Evolutionary conservation across 2,888 invertebrate genomes (phyloP), one percentile per base, ranked within the genome.

Genomic region (Tenthredo distinguenda): DNA sequence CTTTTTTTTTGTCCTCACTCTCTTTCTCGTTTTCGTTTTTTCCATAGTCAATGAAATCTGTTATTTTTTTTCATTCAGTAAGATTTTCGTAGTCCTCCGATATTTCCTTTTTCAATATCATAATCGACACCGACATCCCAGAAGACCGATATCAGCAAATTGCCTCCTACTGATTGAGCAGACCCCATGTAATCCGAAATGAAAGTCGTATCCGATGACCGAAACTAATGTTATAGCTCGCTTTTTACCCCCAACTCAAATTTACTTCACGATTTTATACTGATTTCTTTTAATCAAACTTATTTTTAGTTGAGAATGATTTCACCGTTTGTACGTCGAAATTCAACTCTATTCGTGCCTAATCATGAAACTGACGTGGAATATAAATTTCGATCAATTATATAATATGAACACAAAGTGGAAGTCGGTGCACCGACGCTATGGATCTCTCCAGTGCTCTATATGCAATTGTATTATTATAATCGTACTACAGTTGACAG

Each of bases 161-260:
- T 81, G 71, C 26, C 71, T 85, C 79, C 68, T 85, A 68, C 58
- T 50, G 85, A 71, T 79, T 62, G 79, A 85, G n/a, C 81, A 40
- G 81, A 55, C 85, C 68, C 40, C 81, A 71, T 81, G 81, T 81
- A 87, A 85, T 87, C 76, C 62, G 84, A 68, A 82, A 50, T 43
- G 21, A 81, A 62, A 62, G 7, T 47, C 62, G 18, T 82, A 40
- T 15, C 43, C 9, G 15, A 21, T 85, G 47, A 18, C 15, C 68
- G 50, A 72, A 58, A 50, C 47, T 55, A n/a, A 43, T 37, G 18
- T 40, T 34, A 81, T 18, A 26, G 34, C 12, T 12, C n/a, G 34
- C 10, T 79, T 55, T n/a, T 34, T 47, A 47, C 6, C 47, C 76
- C 26, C 26, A 40, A 76, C 12, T 79, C 31, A 15, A 81, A 7